A percentile compares a stretch with the other conserved stretches of the same genome.
Evolutionary conservation across 2,888 invertebrate genomes (phyloP).

Genomic region (Drosophila mulleri): DNA sequence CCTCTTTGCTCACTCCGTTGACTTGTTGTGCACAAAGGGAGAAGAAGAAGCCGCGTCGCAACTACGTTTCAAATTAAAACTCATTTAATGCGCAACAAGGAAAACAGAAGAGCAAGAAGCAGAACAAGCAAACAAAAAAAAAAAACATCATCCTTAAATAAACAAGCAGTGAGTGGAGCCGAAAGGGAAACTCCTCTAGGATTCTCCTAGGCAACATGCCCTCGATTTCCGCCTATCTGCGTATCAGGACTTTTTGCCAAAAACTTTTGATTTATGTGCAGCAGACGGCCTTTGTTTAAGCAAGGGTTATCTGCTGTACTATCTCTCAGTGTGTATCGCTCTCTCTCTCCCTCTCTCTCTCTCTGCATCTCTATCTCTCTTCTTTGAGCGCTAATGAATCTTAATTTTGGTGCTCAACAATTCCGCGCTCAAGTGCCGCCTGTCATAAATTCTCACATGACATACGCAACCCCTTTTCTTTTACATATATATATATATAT

Average conservation of each 20-base stretch:
- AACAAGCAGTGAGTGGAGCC: slow-evolving; percentile 39
- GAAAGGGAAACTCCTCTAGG: not conserved
- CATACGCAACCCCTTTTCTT: slow-evolving; percentile 48
- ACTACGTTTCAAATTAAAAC: slow-evolving; percentile 76
- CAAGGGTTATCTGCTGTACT: slow-evolving; percentile 5
- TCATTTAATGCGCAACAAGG: slow-evolving; percentile 72
- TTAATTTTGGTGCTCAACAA: slow-evolving; percentile 67
- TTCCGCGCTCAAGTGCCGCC: slow-evolving; percentile 43
- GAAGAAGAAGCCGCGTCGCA: slow-evolving; percentile 20
- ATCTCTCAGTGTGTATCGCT: slow-evolving; percentile 11
- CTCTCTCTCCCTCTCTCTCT: slow-evolving; percentile 1
- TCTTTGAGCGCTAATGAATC: slow-evolving; percentile 61
- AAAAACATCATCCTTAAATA: slow-evolving; percentile 37
- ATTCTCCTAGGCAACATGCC: not conserved
- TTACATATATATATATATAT: too few relatives aligned
- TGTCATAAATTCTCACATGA: slow-evolving; percentile 71
- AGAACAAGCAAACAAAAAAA: not conserved
- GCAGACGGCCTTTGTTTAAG: slow-evolving; percentile 30
- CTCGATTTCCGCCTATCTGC: slow-evolving; percentile 34
- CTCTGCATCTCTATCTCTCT: slow-evolving; percentile 16
- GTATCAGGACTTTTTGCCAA: slow-evolving; percentile 17
- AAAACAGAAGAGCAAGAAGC: slow-evolving; percentile 26
- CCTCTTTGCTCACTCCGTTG: slow-evolving; percentile 51
- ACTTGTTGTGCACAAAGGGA: slow-evolving; percentile 62
- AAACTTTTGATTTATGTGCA: slow-evolving; percentile 58